A percentile compares a stretch with the other conserved stretches of the same genome.
Evolutionary conservation across 1,140 invertebrate genomes (phyloP).

Genomic region (Trichonephila clavata): DNA sequence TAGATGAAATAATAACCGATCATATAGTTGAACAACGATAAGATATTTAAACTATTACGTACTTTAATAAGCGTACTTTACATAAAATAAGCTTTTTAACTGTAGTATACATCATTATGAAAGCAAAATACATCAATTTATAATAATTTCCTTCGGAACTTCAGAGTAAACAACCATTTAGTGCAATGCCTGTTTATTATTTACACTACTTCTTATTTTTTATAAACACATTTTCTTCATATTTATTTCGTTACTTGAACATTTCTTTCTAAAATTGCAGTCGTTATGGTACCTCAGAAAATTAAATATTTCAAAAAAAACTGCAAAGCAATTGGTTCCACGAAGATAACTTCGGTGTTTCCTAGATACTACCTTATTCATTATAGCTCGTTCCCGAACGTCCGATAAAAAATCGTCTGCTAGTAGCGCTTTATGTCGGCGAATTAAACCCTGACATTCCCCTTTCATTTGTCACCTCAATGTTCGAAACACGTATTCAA

Average conservation of each 20-base stretch:
- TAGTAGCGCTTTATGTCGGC: conserved; percentile 31
- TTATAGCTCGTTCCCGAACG: neutral
- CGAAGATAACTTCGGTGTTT: neutral
- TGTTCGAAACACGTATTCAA: conserved; percentile 40
- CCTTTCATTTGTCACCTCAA: conserved; percentile 34
- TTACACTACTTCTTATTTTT: neutral
- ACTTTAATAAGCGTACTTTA: too few species aligned
- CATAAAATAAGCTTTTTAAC: too few species aligned
- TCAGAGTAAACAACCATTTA: too few species aligned
- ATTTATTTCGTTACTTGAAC: neutral
- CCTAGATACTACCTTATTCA: conserved; percentile 34
- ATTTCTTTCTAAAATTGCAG: neutral
- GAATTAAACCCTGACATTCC: conserved; percentile 30
- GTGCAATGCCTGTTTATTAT: neutral
- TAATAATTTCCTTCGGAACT: too few species aligned
- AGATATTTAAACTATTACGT: too few species aligned
- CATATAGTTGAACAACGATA: too few species aligned
- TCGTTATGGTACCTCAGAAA: neutral
- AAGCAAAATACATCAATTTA: too few species aligned
- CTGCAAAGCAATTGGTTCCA: conserved; percentile 19
- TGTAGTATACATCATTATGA: too few species aligned
- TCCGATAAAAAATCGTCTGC: conserved; percentile 12
- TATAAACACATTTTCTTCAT: neutral
- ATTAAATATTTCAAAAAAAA: neutral
- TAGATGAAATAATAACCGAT: too few species aligned